Percentiles rank a stretch among this genome's conserved stretches.
Evolutionary conservation across 2,797 vertebrate species (phyloP).

Genomic region (Huso huso): DNA sequence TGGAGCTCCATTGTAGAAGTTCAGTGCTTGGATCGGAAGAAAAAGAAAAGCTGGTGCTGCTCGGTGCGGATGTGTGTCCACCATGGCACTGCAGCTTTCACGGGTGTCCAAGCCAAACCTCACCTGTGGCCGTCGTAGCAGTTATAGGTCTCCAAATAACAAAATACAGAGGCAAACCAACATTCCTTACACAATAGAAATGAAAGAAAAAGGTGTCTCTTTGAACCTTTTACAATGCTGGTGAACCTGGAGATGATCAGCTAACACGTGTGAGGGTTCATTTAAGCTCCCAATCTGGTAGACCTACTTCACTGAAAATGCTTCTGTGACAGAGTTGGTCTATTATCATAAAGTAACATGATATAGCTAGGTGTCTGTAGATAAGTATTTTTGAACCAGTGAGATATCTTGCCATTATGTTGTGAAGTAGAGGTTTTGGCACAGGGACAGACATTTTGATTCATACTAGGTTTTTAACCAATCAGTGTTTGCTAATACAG

Average conservation of each 20-base stretch:
- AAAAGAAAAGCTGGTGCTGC: conserved; percentile 44
- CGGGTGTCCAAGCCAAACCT: conserved; percentile 54
- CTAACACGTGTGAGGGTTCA: conserved; percentile 13
- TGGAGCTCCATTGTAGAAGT: conserved; percentile 73
- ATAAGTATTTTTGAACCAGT: conserved; percentile 63
- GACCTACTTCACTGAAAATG: conserved; percentile 58
- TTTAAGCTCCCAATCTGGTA: conserved; percentile 25
- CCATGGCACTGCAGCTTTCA: conserved; percentile 46
- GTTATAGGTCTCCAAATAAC: conserved; percentile 52
- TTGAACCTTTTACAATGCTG: conserved; percentile 32
- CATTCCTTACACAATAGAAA: conserved; percentile 45
- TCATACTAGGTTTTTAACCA: conserved; percentile 71
- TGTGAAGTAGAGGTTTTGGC: conserved; percentile 63
- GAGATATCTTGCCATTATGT: conserved; percentile 68
- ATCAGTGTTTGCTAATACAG: conserved; percentile 71
- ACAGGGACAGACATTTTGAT: conserved; percentile 62
- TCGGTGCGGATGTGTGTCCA: conserved; percentile 35
- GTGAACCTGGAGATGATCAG: conserved; percentile 27
- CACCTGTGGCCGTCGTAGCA: conserved; percentile 48
- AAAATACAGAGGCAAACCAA: conserved; percentile 63
- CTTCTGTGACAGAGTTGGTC: conserved; percentile 59
- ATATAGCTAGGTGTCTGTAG: conserved; percentile 56
- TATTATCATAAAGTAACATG: conserved; percentile 53
- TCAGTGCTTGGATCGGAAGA: conserved; percentile 71
- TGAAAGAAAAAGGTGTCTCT: conserved; percentile 42